These are phyloP conservation scores for Macaca nemestrina DNA, from an alignment of 2,113 vertebrate genomes.

Conservation along the genomic window DNA sequence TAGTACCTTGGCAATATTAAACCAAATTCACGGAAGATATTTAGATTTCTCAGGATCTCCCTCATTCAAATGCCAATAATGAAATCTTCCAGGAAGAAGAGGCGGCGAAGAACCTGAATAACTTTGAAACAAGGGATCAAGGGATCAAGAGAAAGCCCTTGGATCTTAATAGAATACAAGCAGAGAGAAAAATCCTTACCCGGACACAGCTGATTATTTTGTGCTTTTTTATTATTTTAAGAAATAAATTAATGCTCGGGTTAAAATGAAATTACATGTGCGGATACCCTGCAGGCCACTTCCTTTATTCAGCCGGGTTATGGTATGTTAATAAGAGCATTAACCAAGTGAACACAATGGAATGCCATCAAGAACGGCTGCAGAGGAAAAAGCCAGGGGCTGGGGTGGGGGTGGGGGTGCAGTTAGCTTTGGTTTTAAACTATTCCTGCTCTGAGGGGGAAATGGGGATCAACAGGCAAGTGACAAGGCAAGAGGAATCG, in stretches of 20 bases:
- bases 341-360: conserved; percentile 55
- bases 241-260: conserved; percentile 78
- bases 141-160: neutral
- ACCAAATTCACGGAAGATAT: neutral
- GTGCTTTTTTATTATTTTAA: conserved; percentile 80
- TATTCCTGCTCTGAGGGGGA: neutral
- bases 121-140: neutral
- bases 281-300: conserved; percentile 70
- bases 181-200: conserved; percentile 23
- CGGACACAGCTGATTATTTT: conserved; percentile 67
- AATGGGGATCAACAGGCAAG: fast-evolving
- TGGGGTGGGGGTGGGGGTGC: neutral
- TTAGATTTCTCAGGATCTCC: conserved; percentile 19
- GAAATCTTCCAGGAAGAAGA: conserved; percentile 40
- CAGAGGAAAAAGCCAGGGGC: conserved; percentile 35
- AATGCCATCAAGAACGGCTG: conserved; percentile 53
- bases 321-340: conserved; percentile 66
- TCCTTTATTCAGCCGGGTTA: conserved; percentile 70
- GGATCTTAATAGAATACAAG: conserved; percentile 67
- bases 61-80: conserved; percentile 22
- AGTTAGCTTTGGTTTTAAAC: conserved; percentile 71
- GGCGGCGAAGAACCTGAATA: neutral
- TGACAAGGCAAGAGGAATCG: neutral
- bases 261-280: conserved; percentile 79
- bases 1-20: neutral